Evolutionary conservation across 1,140 invertebrate genomes (phyloP), one percentile per base, ranked within the genome.

Genomic region (Ceratosolen fusciceps): DNA sequence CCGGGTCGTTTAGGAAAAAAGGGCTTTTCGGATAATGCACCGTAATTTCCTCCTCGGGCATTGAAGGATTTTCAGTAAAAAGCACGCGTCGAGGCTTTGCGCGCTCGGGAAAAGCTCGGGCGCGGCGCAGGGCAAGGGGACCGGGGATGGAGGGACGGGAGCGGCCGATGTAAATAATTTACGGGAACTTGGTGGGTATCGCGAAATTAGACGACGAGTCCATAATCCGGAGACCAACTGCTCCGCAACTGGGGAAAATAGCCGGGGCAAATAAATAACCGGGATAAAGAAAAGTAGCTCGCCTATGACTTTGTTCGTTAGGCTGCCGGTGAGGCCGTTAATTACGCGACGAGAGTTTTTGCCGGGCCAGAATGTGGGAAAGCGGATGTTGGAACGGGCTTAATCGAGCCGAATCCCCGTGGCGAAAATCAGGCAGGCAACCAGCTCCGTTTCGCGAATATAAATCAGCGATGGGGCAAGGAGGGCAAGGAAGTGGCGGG

Each of bases 401-500:
- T n/a, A n/a, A n/a, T n/a, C n/a, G n/a, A n/a, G n/a, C 8, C 34
- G 34, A 62, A 62, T 62, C 19, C 24, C 4, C 8, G 12, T 16
- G 19, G 12, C 58, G 29, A 31, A 9, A 39, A 67, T 67, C 56
- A 8, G 34, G 26, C 62, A 43, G 21, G 21, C 10, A 24, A 67
- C 34, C 14, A 24, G 52, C 21, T 21, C 5, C 39, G 12, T 7
- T 12, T 43, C 4, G 14, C 26, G 19, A 26, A n/a, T 7, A 21
- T 75, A 65, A 75, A 75, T 75, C 73, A 75, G 10, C n/a, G 4
- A 49, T 60, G 29, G 49, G 14, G 9, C 34, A 52, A 29, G 12
- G 12, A 70, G 39, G 62, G 31, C 39, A 47, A 54, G 62, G 16
- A n/a, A n/a, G n/a, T n/a, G n/a, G n/a, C n/a, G n/a, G 21, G 4